Evolutionary conservation across 1,140 invertebrate genomes (phyloP).

Genomic region (Heliconius hewitsoni): DNA sequence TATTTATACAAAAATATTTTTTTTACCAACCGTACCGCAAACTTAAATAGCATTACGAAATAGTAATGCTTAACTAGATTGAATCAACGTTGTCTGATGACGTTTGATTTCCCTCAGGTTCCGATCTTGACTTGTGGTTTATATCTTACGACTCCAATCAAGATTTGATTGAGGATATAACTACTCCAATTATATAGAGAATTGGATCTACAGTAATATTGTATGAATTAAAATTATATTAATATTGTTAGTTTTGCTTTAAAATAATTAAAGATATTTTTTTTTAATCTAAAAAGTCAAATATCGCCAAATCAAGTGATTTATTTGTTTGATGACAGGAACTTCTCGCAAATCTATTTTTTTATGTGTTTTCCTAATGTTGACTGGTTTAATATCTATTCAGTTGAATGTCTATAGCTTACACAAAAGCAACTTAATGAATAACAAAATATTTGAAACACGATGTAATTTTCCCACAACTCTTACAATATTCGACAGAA

Average conservation of each 20-base stretch:
- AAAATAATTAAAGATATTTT: neutral
- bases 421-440: too few relatives aligned
- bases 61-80: conserved; percentile 32
- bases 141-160: conserved; percentile 20
- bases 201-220: neutral
- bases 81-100: conserved; percentile 34
- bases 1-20: too few relatives aligned
- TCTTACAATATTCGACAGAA: too few relatives aligned
- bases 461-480: too few relatives aligned
- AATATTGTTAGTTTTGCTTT: neutral
- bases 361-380: neutral
- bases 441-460: too few relatives aligned
- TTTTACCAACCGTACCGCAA: conserved; percentile 23
- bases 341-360: neutral
- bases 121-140: conserved; percentile 29
- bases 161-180: conserved; percentile 15
- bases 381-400: too few relatives aligned
- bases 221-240: neutral
- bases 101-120: conserved; percentile 34
- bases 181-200: neutral
- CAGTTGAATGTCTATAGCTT: too few relatives aligned
- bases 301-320: too few relatives aligned
- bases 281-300: too few relatives aligned
- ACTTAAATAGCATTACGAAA: conserved; percentile 37
- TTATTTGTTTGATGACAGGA: neutral